Conservation (phyloP, 2,888 invertebrate species). For the Acrobasis repandana region DNA sequence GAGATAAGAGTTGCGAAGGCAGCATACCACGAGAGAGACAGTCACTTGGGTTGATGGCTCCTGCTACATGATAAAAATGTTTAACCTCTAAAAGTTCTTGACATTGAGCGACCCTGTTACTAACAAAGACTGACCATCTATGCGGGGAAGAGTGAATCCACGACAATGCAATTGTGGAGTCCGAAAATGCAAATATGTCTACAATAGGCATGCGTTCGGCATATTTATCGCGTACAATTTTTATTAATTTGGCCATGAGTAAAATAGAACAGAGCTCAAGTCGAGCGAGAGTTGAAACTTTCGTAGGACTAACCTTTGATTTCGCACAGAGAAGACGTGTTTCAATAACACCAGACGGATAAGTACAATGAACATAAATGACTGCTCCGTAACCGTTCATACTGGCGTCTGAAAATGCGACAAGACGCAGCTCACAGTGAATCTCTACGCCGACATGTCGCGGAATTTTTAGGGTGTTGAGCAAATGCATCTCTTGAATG, state of each 20-base stretch:
- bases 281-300: slow-evolving; percentile 17
- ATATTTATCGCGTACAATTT: not conserved
- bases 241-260: slow-evolving; percentile 24
- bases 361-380: no score
- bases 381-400: slow-evolving; percentile 24
- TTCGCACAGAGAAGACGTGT: no score
- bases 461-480: slow-evolving; percentile 20
- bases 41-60: no score
- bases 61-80: no score
- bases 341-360: no score
- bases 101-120: slow-evolving; percentile 1
- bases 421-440: slow-evolving; percentile 1
- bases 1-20: no score
- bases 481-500: slow-evolving; percentile 9
- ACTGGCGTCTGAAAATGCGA: slow-evolving; percentile 30
- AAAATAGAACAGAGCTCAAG: slow-evolving; percentile 25
- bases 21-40: no score
- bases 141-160: no score
- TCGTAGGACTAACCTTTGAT: slow-evolving; percentile 25
- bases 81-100: no score
- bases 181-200: slow-evolving; percentile 26
- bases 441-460: slow-evolving; percentile 25
- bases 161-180: slow-evolving; percentile 26
- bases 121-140: slow-evolving; percentile 29
- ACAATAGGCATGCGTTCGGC: not conserved